Evolutionary conservation across 2,888 invertebrate species (phyloP).

Genomic region (Argyresthia albistria): DNA sequence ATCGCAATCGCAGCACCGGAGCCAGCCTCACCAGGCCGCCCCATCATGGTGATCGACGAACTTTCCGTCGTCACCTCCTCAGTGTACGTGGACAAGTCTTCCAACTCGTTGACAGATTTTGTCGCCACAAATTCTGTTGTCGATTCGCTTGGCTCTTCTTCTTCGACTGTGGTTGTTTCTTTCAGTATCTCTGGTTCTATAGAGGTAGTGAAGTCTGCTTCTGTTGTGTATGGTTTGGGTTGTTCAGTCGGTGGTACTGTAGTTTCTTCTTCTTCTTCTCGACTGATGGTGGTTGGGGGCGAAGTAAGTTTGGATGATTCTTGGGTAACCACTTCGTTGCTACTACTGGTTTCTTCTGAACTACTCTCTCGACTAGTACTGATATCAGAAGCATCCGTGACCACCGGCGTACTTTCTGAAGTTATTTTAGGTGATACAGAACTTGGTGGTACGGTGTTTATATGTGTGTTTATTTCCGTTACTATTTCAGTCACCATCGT

Average conservation of each 20-base stretch:
- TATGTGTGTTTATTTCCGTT: conserved; percentile 44
- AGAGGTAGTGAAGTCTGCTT: conserved; percentile 14
- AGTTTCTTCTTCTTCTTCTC: conserved; percentile 4
- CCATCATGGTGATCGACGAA: conserved; percentile 22
- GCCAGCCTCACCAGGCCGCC: conserved; percentile 53
- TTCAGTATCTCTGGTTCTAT: conserved; percentile 15
- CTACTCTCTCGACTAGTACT: conserved; percentile 13
- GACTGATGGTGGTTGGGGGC: conserved; percentile 15
- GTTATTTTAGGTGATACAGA: conserved; percentile 18
- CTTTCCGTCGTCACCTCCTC: conserved; percentile 47
- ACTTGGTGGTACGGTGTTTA: conserved; percentile 20
- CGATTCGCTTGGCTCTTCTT: conserved; percentile 22
- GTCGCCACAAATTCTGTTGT: conserved; percentile 30
- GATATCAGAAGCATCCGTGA: neutral
- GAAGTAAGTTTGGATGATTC: conserved; percentile 19
- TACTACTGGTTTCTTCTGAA: conserved; percentile 46
- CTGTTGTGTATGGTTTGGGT: conserved; percentile 14
- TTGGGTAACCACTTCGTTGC: conserved; percentile 46
- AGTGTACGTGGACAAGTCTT: conserved; percentile 36
- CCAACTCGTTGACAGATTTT: conserved; percentile 30
- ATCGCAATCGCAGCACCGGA: conserved; percentile 85
- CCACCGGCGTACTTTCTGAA: conserved; percentile 18
- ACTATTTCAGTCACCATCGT: conserved; percentile 37
- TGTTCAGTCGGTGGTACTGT: conserved; percentile 3
- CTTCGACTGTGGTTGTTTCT: conserved; percentile 18